Percentiles rank a stretch among this genome's conserved stretches.
phyloP scores from a whole-genome alignment of 2,888 invertebrate genomes.

The Ophioninae sp. region DNA sequence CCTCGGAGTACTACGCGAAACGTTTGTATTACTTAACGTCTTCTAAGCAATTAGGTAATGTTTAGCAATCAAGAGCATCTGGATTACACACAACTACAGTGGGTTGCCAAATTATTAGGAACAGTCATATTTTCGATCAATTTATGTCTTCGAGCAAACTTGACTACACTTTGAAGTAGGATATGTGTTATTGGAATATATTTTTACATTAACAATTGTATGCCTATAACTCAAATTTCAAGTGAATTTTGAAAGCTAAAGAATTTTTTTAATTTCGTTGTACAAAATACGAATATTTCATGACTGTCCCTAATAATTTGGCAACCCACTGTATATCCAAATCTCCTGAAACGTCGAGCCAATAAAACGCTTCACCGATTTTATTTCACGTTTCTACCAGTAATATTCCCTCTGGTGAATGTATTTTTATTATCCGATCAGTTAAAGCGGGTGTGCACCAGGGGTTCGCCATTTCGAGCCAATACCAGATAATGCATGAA shows the following conservation, averaged over 20 bases:
- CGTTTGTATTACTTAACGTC: conserved; percentile 38
- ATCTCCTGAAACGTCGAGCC: conserved; percentile 33
- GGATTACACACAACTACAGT: conserved; percentile 32
- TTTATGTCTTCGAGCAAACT: too few relatives aligned
- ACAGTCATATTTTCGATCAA: too few relatives aligned
- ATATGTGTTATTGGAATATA: too few relatives aligned
- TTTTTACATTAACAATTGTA: too few relatives aligned
- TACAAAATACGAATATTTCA: too few relatives aligned
- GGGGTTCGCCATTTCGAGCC: conserved; percentile 67
- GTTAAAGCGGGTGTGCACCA: conserved; percentile 39
- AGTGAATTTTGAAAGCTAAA: too few relatives aligned
- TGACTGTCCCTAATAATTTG: too few relatives aligned
- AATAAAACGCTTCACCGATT: conserved; percentile 56
- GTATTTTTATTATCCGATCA: conserved; percentile 46
- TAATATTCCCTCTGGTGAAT: conserved; percentile 14
- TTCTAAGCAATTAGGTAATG: conserved; percentile 36
- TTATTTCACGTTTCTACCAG: conserved; percentile 39
- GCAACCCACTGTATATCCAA: too few relatives aligned
- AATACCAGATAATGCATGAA: conserved; percentile 9
- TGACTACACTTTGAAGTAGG: too few relatives aligned
- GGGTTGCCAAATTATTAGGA: too few relatives aligned
- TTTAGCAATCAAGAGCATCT: conserved; percentile 13
- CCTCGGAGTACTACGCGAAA: conserved; percentile 4
- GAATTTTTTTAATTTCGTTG: too few relatives aligned
- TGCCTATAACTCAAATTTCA: too few relatives aligned